Evolutionary conservation across 2,113 vertebrate species (phyloP), one percentile per base, ranked within the genome.

Genomic region (Xenus cinereus): DNA sequence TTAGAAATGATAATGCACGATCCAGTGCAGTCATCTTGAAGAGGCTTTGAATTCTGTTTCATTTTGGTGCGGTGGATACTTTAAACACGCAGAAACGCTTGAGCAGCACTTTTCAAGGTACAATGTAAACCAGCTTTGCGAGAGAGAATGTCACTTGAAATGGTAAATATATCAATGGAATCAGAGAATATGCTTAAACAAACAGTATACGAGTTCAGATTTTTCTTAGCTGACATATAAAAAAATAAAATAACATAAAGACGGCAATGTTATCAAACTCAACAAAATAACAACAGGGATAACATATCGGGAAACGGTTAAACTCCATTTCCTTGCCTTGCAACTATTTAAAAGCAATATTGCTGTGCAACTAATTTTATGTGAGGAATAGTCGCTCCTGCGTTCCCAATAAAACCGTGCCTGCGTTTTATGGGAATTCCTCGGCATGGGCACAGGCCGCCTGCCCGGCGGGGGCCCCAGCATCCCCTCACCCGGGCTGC

Each of bases 351-450:
- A 97, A 97, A 97, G 95, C 97, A 91, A 45, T 76, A 96, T 89
- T 75, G 63, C 93, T 32, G 82, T 84, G 90, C 84, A 96, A 93
- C 96, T 97, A 97, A 98, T 98, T 98, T 97, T 96, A 95, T 84
- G 96, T 94, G 90, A 69, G 10, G 77, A 97, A 86, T 86, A 97
- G 95, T 85, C 95, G 92, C 77, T 94, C 84, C 93, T 95, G 90
- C 4, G 51, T 87, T 92, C 96, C 96, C 96, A 97, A 91, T 96
- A 97, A 97, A 98, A 93, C 80, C 80, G 69, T 68, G 95, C 71
- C 94, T 87, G 95, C 45, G 14, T 94, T 98, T 98, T 98, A 98
- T 92, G 96, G 93, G 98, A 97, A 98, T 98, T 98, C 98, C 97
- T 97, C 26, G 6, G 90, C 4, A 71, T 87, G 96, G 97, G 95